Evolutionary conservation across 2,888 invertebrate species (phyloP).

Genomic region (Monopis laevigella): DNA sequence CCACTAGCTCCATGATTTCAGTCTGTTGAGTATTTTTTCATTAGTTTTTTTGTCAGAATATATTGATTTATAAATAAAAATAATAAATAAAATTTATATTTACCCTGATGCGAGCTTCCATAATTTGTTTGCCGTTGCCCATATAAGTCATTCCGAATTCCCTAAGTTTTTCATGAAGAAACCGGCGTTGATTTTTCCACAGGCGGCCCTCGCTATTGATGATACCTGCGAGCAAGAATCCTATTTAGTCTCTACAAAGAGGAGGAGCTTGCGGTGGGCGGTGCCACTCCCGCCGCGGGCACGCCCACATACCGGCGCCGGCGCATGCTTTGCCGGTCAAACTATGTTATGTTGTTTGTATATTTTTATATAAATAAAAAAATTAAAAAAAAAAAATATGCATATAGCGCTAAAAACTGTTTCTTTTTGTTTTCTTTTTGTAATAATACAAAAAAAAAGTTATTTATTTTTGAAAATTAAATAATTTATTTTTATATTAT

Average conservation of each 20-base stretch:
- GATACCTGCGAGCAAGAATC: constrained; percentile 71
- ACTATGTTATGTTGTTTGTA: too few species aligned
- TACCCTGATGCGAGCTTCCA: constrained; percentile 88
- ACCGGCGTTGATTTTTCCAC: constrained; percentile 91
- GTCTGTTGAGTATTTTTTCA: constrained; percentile 45
- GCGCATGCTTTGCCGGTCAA: too few species aligned
- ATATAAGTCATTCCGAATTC: constrained; percentile 90
- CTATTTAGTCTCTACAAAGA: background rate
- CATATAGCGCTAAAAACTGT: too few species aligned
- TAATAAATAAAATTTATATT: too few species aligned
- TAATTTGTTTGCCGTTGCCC: constrained; percentile 80
- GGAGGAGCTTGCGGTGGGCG: constrained; percentile 35
- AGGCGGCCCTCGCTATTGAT: constrained; percentile 88
- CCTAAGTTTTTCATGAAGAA: constrained; percentile 85
- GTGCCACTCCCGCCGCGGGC: constrained; percentile 34
- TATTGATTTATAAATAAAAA: background rate
- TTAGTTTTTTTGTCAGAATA: background rate
- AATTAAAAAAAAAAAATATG: too few species aligned
- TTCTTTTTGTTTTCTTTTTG: too few species aligned
- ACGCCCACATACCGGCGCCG: constrained; percentile 13
- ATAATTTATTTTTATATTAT: too few species aligned
- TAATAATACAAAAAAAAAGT: too few species aligned
- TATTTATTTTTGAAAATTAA: too few species aligned
- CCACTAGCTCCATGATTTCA: constrained; percentile 81
- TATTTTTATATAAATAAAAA: too few species aligned